phyloP scores from a whole-genome alignment of 1,140 invertebrate species.

The Panulirus ornatus region DNA sequence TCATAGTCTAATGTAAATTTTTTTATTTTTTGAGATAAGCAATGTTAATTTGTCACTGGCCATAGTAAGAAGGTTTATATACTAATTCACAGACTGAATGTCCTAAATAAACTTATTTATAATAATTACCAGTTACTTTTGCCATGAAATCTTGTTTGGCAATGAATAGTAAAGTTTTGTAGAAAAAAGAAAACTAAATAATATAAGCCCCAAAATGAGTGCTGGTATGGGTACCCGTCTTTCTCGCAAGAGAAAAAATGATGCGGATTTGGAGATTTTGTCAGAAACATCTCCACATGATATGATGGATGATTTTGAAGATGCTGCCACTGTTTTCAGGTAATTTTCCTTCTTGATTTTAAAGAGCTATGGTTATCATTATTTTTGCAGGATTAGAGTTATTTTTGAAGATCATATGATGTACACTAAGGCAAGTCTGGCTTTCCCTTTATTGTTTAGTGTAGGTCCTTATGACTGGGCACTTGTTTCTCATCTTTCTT shows the following conservation, averaged over 20 bases:
- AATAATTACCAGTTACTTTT: not conserved
- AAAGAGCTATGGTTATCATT: too few species aligned
- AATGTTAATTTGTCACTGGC: too few species aligned
- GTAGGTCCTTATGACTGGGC: too few species aligned
- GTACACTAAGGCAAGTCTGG: not conserved
- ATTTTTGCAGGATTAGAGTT: too few species aligned
- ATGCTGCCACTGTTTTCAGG: constrained; percentile 42
- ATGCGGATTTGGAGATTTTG: not conserved
- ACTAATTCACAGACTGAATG: too few species aligned
- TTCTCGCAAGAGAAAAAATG: constrained; percentile 37
- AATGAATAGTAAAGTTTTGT: not conserved
- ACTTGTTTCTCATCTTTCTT: too few species aligned
- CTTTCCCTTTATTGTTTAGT: too few species aligned
- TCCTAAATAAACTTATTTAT: not conserved
- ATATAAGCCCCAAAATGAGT: constrained; percentile 35
- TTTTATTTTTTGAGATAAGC: too few species aligned
- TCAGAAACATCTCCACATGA: not conserved
- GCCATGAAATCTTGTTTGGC: not conserved
- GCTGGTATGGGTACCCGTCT: constrained; percentile 15
- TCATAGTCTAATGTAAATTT: too few species aligned
- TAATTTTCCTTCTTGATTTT: not conserved
- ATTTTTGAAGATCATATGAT: not conserved
- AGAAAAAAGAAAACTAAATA: not conserved
- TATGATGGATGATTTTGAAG: constrained; percentile 45
- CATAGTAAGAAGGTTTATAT: too few species aligned